Conservation (phyloP, 2,888 invertebrate genomes). For the Leptopilina drosophilae region DNA sequence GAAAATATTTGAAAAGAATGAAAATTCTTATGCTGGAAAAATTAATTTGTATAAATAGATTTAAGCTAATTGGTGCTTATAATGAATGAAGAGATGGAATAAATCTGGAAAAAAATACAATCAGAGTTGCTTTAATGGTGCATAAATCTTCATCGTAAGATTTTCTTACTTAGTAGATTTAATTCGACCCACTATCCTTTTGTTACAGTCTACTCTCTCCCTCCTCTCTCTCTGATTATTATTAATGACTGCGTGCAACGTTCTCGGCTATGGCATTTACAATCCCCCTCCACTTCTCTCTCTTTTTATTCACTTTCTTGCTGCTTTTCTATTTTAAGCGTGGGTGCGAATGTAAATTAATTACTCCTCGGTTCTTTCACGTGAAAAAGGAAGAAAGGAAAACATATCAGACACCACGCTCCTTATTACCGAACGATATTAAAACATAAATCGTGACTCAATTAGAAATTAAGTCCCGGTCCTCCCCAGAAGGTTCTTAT, state of each 20-base stretch:
- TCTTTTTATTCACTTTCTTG: conserved; percentile 50
- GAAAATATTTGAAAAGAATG: neutral
- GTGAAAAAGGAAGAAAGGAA: conserved; percentile 60
- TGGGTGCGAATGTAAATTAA: conserved; percentile 74
- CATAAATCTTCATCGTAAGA: conserved; percentile 57
- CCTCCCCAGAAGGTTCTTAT: neutral
- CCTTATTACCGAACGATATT: conserved; percentile 72
- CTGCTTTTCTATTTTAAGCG: conserved; percentile 62
- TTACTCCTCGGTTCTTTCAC: conserved; percentile 66
- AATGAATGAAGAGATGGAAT: conserved; percentile 18
- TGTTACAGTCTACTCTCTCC: conserved; percentile 45
- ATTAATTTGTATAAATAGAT: conserved; percentile 9
- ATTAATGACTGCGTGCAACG: conserved; percentile 68
- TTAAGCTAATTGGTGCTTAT: conserved; percentile 11
- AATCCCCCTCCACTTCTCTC: conserved; percentile 50
- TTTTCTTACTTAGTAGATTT: conserved; percentile 67
- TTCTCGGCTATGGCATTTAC: conserved; percentile 56
- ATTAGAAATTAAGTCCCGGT: conserved; percentile 66
- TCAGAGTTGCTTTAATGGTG: conserved; percentile 11
- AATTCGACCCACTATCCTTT: conserved; percentile 61
- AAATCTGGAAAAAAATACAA: conserved; percentile 28
- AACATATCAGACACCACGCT: conserved; percentile 70
- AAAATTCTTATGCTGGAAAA: neutral
- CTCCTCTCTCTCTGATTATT: conserved; percentile 62
- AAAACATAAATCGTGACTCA: conserved; percentile 75